A percentile compares a stretch with the other conserved stretches of the same genome.
Conservation (phyloP, 2,113 vertebrate genomes). For the Suricata suricatta region DNA sequence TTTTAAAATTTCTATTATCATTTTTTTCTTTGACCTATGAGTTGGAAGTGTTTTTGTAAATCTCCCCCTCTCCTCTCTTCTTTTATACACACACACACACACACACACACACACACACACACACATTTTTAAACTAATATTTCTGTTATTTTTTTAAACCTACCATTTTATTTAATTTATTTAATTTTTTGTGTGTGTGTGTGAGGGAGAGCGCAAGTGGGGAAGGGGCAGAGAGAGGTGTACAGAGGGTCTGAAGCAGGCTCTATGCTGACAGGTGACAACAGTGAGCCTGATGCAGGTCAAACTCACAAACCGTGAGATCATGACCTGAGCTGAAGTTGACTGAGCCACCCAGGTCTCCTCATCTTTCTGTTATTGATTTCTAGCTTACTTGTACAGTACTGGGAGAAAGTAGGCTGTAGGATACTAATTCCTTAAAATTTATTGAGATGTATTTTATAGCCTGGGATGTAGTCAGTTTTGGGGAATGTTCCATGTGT, state of each 20-base stretch:
- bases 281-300: too few relatives aligned
- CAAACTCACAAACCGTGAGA: too few relatives aligned
- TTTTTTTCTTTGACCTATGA: slow-evolving; percentile 36
- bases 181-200: too few relatives aligned
- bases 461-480: neutral
- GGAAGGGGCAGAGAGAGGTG: too few relatives aligned
- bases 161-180: too few relatives aligned
- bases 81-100: too few relatives aligned
- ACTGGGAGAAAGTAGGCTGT: neutral
- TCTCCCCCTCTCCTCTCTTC: neutral
- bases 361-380: slow-evolving; percentile 9
- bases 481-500: neutral
- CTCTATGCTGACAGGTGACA: too few relatives aligned
- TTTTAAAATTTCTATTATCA: slow-evolving; percentile 55
- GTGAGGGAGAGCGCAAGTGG: too few relatives aligned
- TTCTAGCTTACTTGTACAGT: slow-evolving; percentile 19
- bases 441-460: neutral
- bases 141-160: neutral
- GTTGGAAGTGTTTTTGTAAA: slow-evolving; percentile 34
- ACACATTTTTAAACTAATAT: neutral
- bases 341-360: too few relatives aligned
- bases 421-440: neutral
- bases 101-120: too few relatives aligned
- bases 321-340: too few relatives aligned
- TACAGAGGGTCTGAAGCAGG: too few relatives aligned